phyloP scores from a whole-genome alignment of 2,888 invertebrate genomes.

The Mimachlamys varia region DNA sequence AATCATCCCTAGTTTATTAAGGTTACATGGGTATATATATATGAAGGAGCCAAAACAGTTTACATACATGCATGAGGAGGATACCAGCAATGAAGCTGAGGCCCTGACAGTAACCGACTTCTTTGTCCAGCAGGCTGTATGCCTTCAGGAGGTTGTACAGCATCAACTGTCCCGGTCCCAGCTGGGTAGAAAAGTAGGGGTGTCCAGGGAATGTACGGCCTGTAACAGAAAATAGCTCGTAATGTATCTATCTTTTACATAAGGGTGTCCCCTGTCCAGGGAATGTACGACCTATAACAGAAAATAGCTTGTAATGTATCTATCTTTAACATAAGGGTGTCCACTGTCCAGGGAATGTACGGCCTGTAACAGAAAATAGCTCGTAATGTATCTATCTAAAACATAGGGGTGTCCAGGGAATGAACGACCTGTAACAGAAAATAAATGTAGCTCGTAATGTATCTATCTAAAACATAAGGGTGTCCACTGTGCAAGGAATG shows the following conservation, averaged over 20 bases:
- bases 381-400: too few species aligned
- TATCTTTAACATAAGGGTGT: too few species aligned
- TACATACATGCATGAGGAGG: slow-evolving; percentile 93
- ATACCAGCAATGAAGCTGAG: slow-evolving; percentile 97
- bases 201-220: slow-evolving; percentile 97
- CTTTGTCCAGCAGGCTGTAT: slow-evolving; percentile 95
- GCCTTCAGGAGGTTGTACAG: slow-evolving; percentile 97
- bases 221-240: slow-evolving; percentile 70
- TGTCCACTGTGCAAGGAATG: slow-evolving; percentile 98
- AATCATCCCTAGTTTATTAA: too few species aligned
- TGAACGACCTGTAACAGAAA: too few species aligned
- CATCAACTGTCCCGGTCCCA: slow-evolving; percentile 96
- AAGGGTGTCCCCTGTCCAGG: too few species aligned
- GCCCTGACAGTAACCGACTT: slow-evolving; percentile 98
- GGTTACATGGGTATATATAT: too few species aligned
- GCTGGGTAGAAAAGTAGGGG: slow-evolving; percentile 94
- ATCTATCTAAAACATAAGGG: too few species aligned
- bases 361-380: slow-evolving; percentile 82
- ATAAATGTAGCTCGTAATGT: too few species aligned
- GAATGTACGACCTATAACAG: too few species aligned
- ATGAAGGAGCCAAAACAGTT: neutral
- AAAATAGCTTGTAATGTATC: too few species aligned
- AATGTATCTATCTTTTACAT: too few species aligned
- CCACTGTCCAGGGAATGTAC: slow-evolving; percentile 97
- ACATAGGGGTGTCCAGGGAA: too few species aligned